Conservation (phyloP, 1,140 invertebrate genomes). For the Maniola jurtina region DNA sequence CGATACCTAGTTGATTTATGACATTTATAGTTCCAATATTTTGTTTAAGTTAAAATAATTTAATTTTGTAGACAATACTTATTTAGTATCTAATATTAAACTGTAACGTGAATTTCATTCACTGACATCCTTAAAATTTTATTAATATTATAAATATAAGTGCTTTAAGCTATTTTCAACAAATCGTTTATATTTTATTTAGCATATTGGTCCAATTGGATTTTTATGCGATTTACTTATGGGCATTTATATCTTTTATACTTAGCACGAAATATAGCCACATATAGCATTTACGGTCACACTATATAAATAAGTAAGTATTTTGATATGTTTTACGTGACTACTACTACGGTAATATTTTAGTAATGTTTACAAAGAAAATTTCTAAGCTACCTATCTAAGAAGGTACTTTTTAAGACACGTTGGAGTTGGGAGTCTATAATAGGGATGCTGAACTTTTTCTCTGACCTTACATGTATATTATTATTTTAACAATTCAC, state of each 20-base stretch:
- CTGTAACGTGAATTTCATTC: slow-evolving; percentile 11
- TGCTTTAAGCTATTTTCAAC: slow-evolving; percentile 17
- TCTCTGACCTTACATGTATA: slow-evolving; percentile 57
- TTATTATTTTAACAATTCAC: slow-evolving; percentile 68
- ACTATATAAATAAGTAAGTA: slow-evolving; percentile 23
- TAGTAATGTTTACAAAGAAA: slow-evolving; percentile 34
- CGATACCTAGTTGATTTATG: too few species aligned
- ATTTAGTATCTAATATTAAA: not conserved
- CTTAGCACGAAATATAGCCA: not conserved
- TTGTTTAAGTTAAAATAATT: not conserved
- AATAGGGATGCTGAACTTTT: slow-evolving; percentile 74
- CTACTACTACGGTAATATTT: slow-evolving; percentile 28
- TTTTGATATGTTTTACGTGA: slow-evolving; percentile 57
- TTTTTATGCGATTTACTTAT: not conserved
- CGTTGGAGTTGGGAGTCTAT: slow-evolving; percentile 56
- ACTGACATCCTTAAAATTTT: slow-evolving; percentile 4
- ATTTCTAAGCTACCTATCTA: slow-evolving; percentile 61
- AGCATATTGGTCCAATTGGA: slow-evolving; percentile 7
- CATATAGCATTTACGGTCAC: not conserved
- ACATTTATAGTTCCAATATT: not conserved
- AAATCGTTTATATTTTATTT: not conserved
- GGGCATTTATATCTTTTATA: not conserved
- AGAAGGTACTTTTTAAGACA: slow-evolving; percentile 76
- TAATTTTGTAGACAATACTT: not conserved
- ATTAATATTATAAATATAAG: slow-evolving; percentile 2